Conservation (phyloP, 2,888 invertebrate genomes). For the Tinea semifulvella region DNA sequence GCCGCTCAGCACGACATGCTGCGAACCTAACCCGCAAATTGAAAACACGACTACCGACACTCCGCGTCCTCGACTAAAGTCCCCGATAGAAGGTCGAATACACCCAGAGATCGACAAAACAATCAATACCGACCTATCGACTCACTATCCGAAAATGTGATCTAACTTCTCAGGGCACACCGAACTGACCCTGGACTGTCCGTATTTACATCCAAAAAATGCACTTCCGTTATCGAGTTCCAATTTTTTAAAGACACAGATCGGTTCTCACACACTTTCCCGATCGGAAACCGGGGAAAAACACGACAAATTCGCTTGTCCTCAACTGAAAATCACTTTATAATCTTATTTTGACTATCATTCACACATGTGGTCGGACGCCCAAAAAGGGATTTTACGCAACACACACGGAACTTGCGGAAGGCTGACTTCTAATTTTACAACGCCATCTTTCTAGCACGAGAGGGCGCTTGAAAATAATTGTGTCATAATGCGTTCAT, state of each 20-base stretch:
- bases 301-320: slow-evolving; percentile 40
- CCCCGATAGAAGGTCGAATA: slow-evolving; percentile 36
- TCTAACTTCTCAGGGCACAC: slow-evolving; percentile 51
- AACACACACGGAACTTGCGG: slow-evolving; percentile 64
- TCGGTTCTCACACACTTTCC: slow-evolving; percentile 42
- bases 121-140: slow-evolving; percentile 19
- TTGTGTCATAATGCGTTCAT: slow-evolving; percentile 1
- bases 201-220: slow-evolving; percentile 65
- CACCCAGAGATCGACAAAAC: not conserved
- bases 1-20: slow-evolving; percentile 59
- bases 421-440: slow-evolving; percentile 65
- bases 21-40: slow-evolving; percentile 51
- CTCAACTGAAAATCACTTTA: slow-evolving; percentile 45
- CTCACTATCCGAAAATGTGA: slow-evolving; percentile 41
- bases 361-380: slow-evolving; percentile 74
- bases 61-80: slow-evolving; percentile 18
- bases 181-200: slow-evolving; percentile 58
- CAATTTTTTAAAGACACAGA: slow-evolving; percentile 46
- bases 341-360: slow-evolving; percentile 61
- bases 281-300: slow-evolving; percentile 37
- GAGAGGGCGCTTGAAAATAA: slow-evolving; percentile 47
- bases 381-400: slow-evolving; percentile 74
- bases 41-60: slow-evolving; percentile 20
- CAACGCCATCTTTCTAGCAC: slow-evolving; percentile 40
- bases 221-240: slow-evolving; percentile 57